These are phyloP conservation scores for Chaetura pelagica DNA, from an alignment of 2,113 vertebrate species.

Conservation along the genomic window DNA sequence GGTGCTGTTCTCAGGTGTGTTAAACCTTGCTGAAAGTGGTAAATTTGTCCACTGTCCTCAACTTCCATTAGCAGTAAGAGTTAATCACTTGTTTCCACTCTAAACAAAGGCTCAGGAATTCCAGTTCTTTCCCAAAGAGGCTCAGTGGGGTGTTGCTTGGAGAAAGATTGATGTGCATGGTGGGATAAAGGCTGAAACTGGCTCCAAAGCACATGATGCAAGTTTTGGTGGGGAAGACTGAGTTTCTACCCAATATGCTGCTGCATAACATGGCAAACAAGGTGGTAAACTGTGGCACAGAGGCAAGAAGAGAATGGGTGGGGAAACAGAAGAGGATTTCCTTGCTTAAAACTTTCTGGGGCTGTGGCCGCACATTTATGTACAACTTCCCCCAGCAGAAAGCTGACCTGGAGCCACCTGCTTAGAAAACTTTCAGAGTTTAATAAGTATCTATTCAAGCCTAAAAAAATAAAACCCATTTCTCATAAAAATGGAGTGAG, in stretches of 20 bases:
- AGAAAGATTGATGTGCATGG: neutral
- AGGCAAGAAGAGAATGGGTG: neutral
- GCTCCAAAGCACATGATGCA: neutral
- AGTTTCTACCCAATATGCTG: neutral
- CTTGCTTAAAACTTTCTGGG: neutral
- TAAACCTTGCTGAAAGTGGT: constrained; percentile 31
- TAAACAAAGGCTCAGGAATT: constrained; percentile 59
- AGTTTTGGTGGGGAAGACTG: neutral
- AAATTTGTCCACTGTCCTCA: constrained; percentile 23
- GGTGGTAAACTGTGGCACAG: neutral
- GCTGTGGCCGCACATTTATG: too few species aligned
- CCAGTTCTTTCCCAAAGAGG: neutral
- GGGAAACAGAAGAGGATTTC: neutral
- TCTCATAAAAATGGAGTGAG: neutral
- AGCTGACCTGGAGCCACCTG: neutral
- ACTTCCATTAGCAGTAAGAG: constrained; percentile 53
- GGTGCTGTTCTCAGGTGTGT: neutral
- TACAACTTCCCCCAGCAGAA: too few species aligned
- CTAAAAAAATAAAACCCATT: neutral
- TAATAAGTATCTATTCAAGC: neutral
- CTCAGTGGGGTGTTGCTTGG: neutral
- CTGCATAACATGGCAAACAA: neutral
- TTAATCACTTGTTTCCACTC: constrained; percentile 52
- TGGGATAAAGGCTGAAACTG: neutral
- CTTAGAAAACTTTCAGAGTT: neutral